These are phyloP conservation scores for Oscheius sp. DNA, from an alignment of 2,888 invertebrate genomes.

Conservation along the genomic window DNA sequence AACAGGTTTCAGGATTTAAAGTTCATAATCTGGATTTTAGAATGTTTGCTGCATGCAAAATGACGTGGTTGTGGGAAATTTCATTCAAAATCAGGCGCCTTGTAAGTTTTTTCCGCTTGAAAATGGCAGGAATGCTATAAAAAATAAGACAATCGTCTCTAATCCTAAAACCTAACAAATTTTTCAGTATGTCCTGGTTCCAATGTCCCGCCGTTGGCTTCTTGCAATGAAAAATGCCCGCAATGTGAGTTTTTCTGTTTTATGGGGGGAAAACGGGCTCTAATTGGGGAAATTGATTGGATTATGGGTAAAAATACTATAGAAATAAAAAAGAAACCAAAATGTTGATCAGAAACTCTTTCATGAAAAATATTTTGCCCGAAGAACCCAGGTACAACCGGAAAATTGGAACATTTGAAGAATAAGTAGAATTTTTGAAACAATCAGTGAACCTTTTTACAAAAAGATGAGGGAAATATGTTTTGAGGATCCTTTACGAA, in stretches of 20 bases:
- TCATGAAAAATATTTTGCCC: too few relatives aligned
- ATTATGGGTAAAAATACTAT: too few relatives aligned
- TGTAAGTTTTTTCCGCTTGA: slow-evolving; percentile 34
- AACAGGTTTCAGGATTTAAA: slow-evolving; percentile 38
- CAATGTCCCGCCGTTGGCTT: slow-evolving; percentile 58
- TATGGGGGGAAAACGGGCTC: neutral
- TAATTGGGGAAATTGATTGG: too few relatives aligned
- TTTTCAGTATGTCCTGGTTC: slow-evolving; percentile 59
- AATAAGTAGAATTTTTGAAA: too few relatives aligned
- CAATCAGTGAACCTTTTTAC: too few relatives aligned
- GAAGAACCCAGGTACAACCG: too few relatives aligned
- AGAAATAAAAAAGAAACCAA: too few relatives aligned
- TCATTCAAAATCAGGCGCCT: slow-evolving; percentile 57
- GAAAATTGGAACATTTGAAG: too few relatives aligned
- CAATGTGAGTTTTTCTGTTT: slow-evolving; percentile 40
- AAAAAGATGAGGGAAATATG: too few relatives aligned
- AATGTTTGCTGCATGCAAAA: slow-evolving; percentile 62
- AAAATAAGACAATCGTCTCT: neutral
- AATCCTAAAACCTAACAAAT: neutral
- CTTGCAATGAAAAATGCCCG: slow-evolving; percentile 59
- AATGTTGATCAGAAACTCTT: too few relatives aligned
- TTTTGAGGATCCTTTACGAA: too few relatives aligned
- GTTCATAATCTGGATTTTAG: slow-evolving; percentile 38
- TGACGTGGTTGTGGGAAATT: slow-evolving; percentile 43
- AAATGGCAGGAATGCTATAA: neutral